These are phyloP conservation scores for Temnothorax rugatulus DNA, from an alignment of 2,888 invertebrate genomes.

Conservation along the genomic window DNA sequence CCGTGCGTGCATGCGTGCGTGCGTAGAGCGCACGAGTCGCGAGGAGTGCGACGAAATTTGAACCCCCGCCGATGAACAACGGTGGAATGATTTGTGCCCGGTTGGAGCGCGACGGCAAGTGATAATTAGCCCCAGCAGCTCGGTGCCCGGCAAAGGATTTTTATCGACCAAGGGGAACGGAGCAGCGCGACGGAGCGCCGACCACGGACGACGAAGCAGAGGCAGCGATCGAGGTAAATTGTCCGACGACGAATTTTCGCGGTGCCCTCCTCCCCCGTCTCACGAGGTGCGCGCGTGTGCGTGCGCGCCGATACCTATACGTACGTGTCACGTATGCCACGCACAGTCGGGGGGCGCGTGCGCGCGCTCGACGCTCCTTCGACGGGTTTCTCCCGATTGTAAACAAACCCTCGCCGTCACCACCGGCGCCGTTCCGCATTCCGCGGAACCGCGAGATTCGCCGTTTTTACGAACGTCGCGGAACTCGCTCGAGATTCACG, in stretches of 20 bases:
- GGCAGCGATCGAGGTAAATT: constrained; percentile 39
- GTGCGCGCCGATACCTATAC: neutral
- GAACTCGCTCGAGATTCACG: neutral
- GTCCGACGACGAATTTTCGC: neutral
- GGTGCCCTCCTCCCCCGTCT: neutral
- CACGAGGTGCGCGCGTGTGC: too few species aligned
- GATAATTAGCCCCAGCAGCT: constrained; percentile 30
- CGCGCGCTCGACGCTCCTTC: neutral
- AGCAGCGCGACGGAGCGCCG: neutral
- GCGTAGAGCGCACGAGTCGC: neutral
- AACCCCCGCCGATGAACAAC: constrained; percentile 40
- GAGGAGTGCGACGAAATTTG: too few species aligned
- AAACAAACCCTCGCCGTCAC: constrained; percentile 16
- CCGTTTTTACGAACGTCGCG: too few species aligned
- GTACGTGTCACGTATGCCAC: too few species aligned
- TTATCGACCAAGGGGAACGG: constrained; percentile 12
- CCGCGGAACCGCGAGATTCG: too few species aligned
- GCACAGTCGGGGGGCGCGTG: neutral
- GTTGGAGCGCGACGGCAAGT: constrained; percentile 18
- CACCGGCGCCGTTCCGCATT: too few species aligned
- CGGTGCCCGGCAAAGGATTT: constrained; percentile 26
- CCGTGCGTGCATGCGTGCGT: constrained; percentile 32
- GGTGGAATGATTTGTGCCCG: constrained; percentile 30
- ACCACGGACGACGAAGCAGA: neutral
- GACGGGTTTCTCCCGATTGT: constrained; percentile 24